Evolutionary conservation across 2,888 invertebrate genomes (phyloP), one percentile per base, ranked within the genome.

Genomic region (Lomographa bimaculata): DNA sequence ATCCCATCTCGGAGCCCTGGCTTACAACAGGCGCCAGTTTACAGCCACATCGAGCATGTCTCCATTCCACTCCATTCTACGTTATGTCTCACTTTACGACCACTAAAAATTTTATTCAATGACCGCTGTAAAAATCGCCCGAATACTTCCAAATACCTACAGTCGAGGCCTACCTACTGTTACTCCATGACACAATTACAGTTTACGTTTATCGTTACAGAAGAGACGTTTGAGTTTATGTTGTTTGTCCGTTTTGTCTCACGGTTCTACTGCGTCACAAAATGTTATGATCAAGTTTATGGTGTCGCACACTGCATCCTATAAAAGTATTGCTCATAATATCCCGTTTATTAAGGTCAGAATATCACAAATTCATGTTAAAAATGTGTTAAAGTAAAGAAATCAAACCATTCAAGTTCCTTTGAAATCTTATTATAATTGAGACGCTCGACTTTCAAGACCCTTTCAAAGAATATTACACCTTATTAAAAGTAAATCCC

Each of bases 41-140:
- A 32, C 32, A 8, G 23, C 16, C 30, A 6, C 3, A 12, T 8
- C 12, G 11, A n/a, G 12, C 9, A 24, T 25, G 25, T 26, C 25
- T 19, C 25, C 5, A 25, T 26, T 34, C n/a, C n/a, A n/a, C 16
- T 19, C 34, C 19, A 9, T 25, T 14, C 32, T 14, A 14, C 10
- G 7, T 12, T 18, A 33, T n/a, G 18, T 14, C 14, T 27, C 16
- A n/a, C 8, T 43, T 36, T 36, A 43, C 27, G 36, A 14, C 10
- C 14, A 14, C 26, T 32, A 30, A 36, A 36, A 27, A 28, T 28
- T 43, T 27, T 43, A 43, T 36, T 37, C 27, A 43, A 32, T 37
- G 42, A 27, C 27, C 32, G 36, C 23, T 36, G 36, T 43, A 43
- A 43, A 41, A 42, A 37, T 32, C 23, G 8, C 18, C 27, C 18